Conservation (phyloP, 2,113 vertebrate species). For the Corydoras maculifer region DNA sequence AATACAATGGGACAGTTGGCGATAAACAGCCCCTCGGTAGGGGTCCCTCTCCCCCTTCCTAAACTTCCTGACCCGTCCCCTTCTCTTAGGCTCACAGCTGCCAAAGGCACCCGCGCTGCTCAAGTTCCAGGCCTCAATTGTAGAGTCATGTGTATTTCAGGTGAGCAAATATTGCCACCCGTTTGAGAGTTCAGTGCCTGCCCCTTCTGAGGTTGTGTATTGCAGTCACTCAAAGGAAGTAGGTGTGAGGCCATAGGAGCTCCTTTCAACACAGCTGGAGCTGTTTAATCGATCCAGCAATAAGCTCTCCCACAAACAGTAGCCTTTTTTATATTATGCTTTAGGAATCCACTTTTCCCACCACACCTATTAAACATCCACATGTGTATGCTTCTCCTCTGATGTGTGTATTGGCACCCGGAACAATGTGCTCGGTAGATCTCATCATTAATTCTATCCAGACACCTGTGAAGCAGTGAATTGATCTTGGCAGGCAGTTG, state of each 20-base stretch:
- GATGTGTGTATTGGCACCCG: background rate
- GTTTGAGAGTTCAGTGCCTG: conserved; percentile 71
- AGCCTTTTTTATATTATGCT: conserved; percentile 19
- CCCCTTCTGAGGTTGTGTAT: conserved; percentile 70
- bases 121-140: conserved; percentile 52
- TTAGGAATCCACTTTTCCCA: background rate
- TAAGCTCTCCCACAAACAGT: conserved; percentile 51
- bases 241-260: conserved; percentile 58
- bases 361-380: background rate
- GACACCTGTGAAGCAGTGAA: conserved; percentile 10
- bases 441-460: background rate
- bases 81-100: conserved; percentile 68
- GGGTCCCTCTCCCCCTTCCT: conserved; percentile 47
- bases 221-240: conserved; percentile 63
- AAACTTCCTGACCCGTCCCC: conserved; percentile 73
- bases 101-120: conserved; percentile 39
- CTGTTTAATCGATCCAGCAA: conserved; percentile 61
- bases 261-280: conserved; percentile 66
- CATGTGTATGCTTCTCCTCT: background rate
- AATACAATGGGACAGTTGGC: conserved; percentile 72
- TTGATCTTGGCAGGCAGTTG: conserved; percentile 34
- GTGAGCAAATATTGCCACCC: conserved; percentile 89
- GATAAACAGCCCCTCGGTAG: conserved; percentile 74
- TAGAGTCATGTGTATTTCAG: conserved; percentile 70
- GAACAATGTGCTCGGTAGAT: background rate